These are phyloP conservation scores for Habrosyne pyritoides DNA, from an alignment of 2,888 invertebrate species.

Conservation along the genomic window DNA sequence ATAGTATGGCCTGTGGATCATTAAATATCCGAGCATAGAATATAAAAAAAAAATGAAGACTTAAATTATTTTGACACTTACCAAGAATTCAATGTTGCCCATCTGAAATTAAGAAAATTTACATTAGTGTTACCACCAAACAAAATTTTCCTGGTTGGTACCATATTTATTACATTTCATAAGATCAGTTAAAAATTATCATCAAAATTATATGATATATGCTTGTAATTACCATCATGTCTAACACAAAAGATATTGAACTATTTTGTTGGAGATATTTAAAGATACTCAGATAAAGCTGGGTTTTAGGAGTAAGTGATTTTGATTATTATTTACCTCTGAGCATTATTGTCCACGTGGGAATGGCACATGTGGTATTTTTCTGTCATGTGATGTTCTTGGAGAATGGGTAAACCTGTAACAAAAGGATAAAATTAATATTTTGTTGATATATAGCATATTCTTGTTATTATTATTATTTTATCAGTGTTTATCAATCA, in stretches of 20 bases:
- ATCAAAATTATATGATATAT: slow-evolving; percentile 56
- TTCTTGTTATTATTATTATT: not conserved
- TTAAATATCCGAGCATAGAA: no score
- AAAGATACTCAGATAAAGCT: no score
- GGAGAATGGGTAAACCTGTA: not conserved
- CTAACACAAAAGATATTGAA: not conserved
- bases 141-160: not conserved
- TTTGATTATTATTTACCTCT: not conserved
- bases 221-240: slow-evolving; percentile 52
- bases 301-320: no score
- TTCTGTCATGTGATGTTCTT: not conserved
- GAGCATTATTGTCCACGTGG: not conserved
- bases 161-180: not conserved
- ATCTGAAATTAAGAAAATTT: not conserved
- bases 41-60: no score
- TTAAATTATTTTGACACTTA: not conserved
- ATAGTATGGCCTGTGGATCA: no score
- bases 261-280: no score
- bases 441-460: not conserved
- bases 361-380: not conserved
- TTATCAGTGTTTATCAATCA: slow-evolving; percentile 47
- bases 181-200: slow-evolving; percentile 19
- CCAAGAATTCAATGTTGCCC: not conserved
- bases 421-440: not conserved
- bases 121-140: not conserved